A percentile compares a stretch with the other conserved stretches of the same genome.
phyloP scores from a whole-genome alignment of 2,797 vertebrate species.

The Podargus strigoides region DNA sequence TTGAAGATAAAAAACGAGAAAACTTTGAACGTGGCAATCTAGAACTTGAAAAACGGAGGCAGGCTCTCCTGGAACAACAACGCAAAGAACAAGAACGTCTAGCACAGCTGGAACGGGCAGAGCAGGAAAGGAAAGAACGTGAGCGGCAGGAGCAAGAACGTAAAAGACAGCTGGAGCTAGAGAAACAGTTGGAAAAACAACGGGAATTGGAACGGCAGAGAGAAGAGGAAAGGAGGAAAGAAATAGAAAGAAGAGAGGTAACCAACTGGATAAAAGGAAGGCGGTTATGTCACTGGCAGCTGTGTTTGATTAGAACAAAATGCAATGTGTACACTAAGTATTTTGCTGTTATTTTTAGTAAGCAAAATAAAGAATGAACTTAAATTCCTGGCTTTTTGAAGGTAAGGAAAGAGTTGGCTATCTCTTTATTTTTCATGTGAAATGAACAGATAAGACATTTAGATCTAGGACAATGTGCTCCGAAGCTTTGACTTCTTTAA shows the following conservation, averaged over 20 bases:
- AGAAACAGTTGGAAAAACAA: conserved; percentile 91
- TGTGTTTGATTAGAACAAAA: not conserved
- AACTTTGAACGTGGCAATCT: conserved; percentile 97
- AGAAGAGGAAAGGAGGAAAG: conserved; percentile 92
- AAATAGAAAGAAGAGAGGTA: conserved; percentile 96
- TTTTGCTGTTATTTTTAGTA: not conserved
- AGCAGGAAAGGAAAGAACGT: conserved; percentile 90
- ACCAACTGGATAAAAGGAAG: conserved; percentile 16
- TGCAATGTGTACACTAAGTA: not conserved
- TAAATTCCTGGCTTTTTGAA: not conserved
- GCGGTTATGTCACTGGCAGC: not conserved
- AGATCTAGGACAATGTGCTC: not conserved
- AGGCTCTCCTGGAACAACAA: conserved; percentile 92
- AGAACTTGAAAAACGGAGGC: conserved; percentile 92
- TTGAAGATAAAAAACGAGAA: conserved; percentile 97
- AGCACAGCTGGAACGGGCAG: conserved; percentile 87
- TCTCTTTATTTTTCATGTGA: not conserved
- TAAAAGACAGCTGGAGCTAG: conserved; percentile 90
- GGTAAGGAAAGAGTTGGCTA: too few relatives aligned
- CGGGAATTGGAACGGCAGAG: conserved; percentile 90
- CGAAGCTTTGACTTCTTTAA: not conserved
- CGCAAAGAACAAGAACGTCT: conserved; percentile 94
- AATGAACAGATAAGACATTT: not conserved
- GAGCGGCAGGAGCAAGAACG: conserved; percentile 93
- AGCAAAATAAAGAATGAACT: not conserved